phyloP scores from a whole-genome alignment of 2,888 invertebrate genomes.

The Seira ritae region DNA sequence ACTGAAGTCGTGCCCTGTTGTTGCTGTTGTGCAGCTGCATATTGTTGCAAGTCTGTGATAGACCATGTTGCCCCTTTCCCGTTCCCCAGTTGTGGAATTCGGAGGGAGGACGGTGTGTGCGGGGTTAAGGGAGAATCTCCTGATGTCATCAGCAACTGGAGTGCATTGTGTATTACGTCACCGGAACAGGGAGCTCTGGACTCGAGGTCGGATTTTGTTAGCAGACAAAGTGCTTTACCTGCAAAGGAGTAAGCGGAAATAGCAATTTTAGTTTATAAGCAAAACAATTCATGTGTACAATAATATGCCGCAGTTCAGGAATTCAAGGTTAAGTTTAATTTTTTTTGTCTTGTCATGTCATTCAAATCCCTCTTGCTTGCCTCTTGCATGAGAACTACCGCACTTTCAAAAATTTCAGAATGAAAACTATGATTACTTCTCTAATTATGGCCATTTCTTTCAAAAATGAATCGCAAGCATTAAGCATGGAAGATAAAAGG shows the following conservation, averaged over 20 bases:
- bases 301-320: neutral
- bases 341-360: neutral
- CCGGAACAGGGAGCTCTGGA: conserved; percentile 95
- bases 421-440: neutral
- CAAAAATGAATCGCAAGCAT: neutral
- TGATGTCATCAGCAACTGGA: conserved; percentile 85
- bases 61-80: conserved; percentile 71
- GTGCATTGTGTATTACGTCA: conserved; percentile 94
- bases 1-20: conserved; percentile 80
- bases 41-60: conserved; percentile 73
- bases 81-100: conserved; percentile 64
- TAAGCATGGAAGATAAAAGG: neutral
- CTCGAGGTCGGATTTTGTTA: conserved; percentile 92
- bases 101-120: conserved; percentile 73
- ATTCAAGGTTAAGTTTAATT: neutral
- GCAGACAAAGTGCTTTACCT: conserved; percentile 93
- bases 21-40: conserved; percentile 70
- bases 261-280: neutral
- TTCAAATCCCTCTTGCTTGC: neutral
- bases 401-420: neutral
- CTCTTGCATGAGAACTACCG: neutral
- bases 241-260: conserved; percentile 31
- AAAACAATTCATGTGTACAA: neutral
- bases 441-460: conserved; percentile 2
- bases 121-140: conserved; percentile 73